These are phyloP conservation scores for Hydrozoanthus tunicans DNA, from an alignment of 64 coral and sea anemone species.

Conservation along the genomic window DNA sequence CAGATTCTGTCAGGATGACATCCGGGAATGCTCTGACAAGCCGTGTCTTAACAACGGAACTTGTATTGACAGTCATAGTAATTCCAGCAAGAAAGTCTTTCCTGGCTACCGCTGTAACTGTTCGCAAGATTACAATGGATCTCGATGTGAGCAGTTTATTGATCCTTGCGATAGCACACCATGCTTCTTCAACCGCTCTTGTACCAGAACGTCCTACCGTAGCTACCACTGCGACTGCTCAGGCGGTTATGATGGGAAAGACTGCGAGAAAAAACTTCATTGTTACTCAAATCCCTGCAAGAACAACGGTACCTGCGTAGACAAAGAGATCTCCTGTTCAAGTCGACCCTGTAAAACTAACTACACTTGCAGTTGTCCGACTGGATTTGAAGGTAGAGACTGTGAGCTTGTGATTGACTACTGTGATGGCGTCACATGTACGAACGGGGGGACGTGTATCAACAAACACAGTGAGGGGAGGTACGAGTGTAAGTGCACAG, in stretches of 20 bases:
- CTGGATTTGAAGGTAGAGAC: slow-evolving; percentile 53
- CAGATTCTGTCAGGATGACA: slow-evolving; percentile 65
- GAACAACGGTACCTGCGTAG: slow-evolving; percentile 56
- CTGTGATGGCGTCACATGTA: slow-evolving; percentile 50
- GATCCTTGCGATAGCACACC: slow-evolving; percentile 58
- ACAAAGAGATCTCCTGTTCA: not conserved
- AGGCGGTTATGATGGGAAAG: slow-evolving; percentile 47
- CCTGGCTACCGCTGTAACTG: slow-evolving; percentile 79
- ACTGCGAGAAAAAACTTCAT: slow-evolving; percentile 38
- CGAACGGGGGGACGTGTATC: slow-evolving; percentile 64
- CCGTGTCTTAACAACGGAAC: slow-evolving; percentile 78
- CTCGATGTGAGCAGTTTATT: slow-evolving; percentile 57
- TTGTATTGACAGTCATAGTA: slow-evolving; percentile 76
- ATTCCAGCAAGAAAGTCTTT: slow-evolving; percentile 11
- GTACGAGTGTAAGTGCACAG: slow-evolving; percentile 77
- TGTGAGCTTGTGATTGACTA: slow-evolving; percentile 63
- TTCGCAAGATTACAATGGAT: slow-evolving; percentile 68
- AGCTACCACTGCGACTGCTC: slow-evolving; percentile 53
- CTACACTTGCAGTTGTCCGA: slow-evolving; percentile 55
- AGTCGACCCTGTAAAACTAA: slow-evolving; percentile 16
- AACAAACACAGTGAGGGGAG: slow-evolving; percentile 47
- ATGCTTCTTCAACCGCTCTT: slow-evolving; percentile 70
- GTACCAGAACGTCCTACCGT: slow-evolving; percentile 58
- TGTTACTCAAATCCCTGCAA: slow-evolving; percentile 52
- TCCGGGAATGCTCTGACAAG: slow-evolving; percentile 64